Percentiles rank a stretch among this genome's conserved stretches.
Conservation (phyloP, 2,888 invertebrate genomes). For the Cosmorhoe ocellata region DNA sequence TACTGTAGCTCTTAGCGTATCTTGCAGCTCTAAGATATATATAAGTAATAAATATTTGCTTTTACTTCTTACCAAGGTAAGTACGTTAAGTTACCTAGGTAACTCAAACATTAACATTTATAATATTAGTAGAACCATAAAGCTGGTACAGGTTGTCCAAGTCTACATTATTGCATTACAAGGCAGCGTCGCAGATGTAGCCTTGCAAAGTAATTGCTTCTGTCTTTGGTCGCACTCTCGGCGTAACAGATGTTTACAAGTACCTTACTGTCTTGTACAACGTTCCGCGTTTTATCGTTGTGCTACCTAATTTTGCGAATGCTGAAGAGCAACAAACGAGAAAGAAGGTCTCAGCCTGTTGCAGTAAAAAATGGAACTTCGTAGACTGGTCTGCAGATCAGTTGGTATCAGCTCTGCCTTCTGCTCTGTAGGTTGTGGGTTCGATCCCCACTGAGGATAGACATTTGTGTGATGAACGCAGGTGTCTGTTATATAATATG, state of each 20-base stretch:
- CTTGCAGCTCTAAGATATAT: too few species aligned
- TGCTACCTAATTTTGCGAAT: constrained; percentile 7
- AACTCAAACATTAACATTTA: neutral
- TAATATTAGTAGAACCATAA: neutral
- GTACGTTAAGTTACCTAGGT: too few species aligned
- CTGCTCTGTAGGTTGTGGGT: too few species aligned
- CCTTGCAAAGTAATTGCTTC: constrained; percentile 20
- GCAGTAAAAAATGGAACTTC: too few species aligned
- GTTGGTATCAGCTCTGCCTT: too few species aligned
- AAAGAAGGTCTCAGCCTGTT: neutral
- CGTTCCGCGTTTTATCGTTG: constrained; percentile 14
- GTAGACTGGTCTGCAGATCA: too few species aligned
- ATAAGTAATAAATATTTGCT: too few species aligned
- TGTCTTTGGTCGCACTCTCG: constrained; percentile 24
- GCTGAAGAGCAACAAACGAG: neutral
- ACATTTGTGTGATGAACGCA: too few species aligned
- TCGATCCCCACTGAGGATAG: too few species aligned
- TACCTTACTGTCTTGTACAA: constrained; percentile 14
- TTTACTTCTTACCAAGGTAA: too few species aligned
- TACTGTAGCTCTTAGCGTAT: too few species aligned
- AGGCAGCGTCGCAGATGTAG: constrained; percentile 16
- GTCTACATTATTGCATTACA: constrained; percentile 21
- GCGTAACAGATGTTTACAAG: constrained; percentile 24
- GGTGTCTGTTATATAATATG: too few species aligned
- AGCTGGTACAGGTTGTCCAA: neutral